These are phyloP conservation scores for Dryocosmus kuriphilus DNA, from an alignment of 2,888 invertebrate species.

Conservation along the genomic window DNA sequence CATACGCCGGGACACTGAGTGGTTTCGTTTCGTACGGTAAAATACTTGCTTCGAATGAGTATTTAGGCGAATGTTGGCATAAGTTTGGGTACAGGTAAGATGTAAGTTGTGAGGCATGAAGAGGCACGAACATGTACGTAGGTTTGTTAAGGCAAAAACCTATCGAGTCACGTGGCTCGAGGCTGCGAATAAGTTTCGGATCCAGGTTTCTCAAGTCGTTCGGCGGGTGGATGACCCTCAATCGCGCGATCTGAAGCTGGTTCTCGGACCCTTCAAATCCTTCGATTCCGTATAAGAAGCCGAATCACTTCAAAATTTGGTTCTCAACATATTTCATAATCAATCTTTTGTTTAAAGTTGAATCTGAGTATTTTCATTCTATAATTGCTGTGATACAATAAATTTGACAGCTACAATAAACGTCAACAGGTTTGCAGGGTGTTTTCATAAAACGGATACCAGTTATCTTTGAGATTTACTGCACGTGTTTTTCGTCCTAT, in stretches of 20 bases:
- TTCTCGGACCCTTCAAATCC: conserved; percentile 3
- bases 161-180: conserved; percentile 53
- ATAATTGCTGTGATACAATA: too few relatives aligned
- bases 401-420: too few relatives aligned
- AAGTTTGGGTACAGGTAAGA: not conserved
- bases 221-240: conserved; percentile 60
- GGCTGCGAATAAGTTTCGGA: conserved; percentile 39
- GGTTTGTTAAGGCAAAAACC: conserved; percentile 41
- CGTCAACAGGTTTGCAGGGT: too few relatives aligned
- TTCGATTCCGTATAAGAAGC: not conserved
- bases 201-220: conserved; percentile 47
- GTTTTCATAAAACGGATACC: too few relatives aligned
- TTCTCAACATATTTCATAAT: not conserved
- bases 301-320: not conserved
- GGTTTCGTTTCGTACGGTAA: conserved; percentile 52
- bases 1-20: conserved; percentile 16
- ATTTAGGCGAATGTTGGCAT: conserved; percentile 44
- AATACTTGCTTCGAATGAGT: conserved; percentile 41
- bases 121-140: conserved; percentile 16
- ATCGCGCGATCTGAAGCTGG: conserved; percentile 52
- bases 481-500: too few relatives aligned
- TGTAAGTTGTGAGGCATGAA: not conserved
- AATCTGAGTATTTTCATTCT: not conserved
- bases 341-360: not conserved
- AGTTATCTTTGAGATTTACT: too few relatives aligned